Evolutionary conservation across 2,888 invertebrate genomes (phyloP).

Genomic region (Synergus gifuensis): DNA sequence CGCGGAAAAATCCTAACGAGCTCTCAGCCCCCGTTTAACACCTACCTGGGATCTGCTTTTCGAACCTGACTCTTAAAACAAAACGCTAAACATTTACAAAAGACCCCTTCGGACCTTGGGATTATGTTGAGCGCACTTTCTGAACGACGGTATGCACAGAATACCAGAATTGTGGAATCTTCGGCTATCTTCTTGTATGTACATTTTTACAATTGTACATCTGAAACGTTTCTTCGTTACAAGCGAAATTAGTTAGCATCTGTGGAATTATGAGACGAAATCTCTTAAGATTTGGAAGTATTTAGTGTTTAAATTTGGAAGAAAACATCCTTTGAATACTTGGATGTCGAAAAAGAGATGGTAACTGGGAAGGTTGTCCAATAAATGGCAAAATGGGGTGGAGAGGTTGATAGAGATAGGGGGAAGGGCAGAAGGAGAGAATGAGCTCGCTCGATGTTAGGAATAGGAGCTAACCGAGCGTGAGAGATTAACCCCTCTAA

Average conservation of each 20-base stretch:
- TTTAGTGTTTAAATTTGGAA: background rate
- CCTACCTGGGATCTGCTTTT: slow-evolving; percentile 56
- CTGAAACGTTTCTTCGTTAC: no score
- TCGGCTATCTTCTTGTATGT: no score
- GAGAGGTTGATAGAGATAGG: slow-evolving; percentile 52
- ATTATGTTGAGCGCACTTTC: background rate
- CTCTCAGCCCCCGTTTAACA: slow-evolving; percentile 65
- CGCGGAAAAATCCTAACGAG: slow-evolving; percentile 78
- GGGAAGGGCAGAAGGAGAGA: slow-evolving; percentile 38
- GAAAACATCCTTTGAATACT: slow-evolving; percentile 31
- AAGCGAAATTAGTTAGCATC: no score
- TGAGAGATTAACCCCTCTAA: slow-evolving; percentile 78
- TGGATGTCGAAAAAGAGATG: slow-evolving; percentile 26
- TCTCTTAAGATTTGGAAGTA: background rate
- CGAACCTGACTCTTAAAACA: slow-evolving; percentile 48
- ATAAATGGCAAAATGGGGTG: slow-evolving; percentile 35
- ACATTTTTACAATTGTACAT: no score
- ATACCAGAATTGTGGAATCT: background rate
- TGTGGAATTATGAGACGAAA: background rate
- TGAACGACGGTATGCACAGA: background rate
- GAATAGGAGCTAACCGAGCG: slow-evolving; percentile 77
- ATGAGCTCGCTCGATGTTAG: slow-evolving; percentile 69
- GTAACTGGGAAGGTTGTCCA: slow-evolving; percentile 30
- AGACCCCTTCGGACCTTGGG: slow-evolving; percentile 15
- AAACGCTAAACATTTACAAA: slow-evolving; percentile 39